phyloP scores from a whole-genome alignment of 2,113 vertebrate species.

The Brienomyrus brachyistius region DNA sequence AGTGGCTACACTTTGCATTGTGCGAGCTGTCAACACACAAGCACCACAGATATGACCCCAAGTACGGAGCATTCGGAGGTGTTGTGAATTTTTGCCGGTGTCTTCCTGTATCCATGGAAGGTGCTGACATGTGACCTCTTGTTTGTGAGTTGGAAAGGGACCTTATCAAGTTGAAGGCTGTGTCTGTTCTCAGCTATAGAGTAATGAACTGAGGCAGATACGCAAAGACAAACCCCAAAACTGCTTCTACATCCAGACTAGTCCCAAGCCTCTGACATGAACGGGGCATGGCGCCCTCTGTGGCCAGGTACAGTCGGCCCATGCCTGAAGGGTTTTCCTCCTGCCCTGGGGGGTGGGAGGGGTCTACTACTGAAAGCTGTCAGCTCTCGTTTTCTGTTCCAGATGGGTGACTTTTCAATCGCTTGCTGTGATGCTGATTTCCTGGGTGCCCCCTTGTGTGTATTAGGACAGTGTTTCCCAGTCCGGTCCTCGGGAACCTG shows the following conservation, averaged over 20 bases:
- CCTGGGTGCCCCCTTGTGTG: slow-evolving; percentile 81
- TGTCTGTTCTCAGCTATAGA: not conserved
- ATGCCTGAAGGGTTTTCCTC: slow-evolving; percentile 64
- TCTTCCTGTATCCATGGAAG: not conserved
- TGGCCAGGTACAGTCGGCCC: not conserved
- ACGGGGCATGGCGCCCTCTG: not conserved
- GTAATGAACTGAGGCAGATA: not conserved
- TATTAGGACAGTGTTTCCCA: slow-evolving; percentile 67
- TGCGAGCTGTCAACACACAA: not conserved
- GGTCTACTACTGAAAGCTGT: slow-evolving; percentile 64
- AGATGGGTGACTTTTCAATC: slow-evolving; percentile 69
- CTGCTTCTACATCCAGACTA: not conserved
- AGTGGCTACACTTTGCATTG: not conserved
- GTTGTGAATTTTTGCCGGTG: not conserved
- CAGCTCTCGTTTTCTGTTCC: slow-evolving; percentile 72
- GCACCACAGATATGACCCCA: not conserved
- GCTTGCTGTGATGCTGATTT: slow-evolving; percentile 86
- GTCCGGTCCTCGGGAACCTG: not conserved
- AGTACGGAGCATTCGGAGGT: not conserved
- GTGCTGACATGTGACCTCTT: not conserved
- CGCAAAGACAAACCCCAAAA: not conserved
- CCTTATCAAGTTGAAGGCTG: not conserved
- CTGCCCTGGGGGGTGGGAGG: slow-evolving; percentile 55
- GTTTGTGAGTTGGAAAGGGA: not conserved
- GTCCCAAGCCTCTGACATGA: not conserved